Percentiles rank a stretch among this genome's conserved stretches.
Conservation (phyloP, 2,113 vertebrate species). For the Dissostichus mawsoni region DNA sequence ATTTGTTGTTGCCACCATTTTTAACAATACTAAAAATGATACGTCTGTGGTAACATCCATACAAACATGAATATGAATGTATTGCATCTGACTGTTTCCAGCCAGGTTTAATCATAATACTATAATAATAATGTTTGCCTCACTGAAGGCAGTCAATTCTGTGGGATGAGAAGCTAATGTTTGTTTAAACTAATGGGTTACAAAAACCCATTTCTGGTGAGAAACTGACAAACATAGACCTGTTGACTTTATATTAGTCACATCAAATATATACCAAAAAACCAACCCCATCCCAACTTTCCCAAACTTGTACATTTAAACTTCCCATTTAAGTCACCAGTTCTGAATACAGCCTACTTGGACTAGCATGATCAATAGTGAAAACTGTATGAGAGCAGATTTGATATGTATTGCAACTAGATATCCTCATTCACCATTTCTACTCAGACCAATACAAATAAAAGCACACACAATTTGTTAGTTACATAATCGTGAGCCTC, state of each 20-base stretch:
- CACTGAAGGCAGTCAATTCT: background rate
- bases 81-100: background rate
- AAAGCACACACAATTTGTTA: too few relatives aligned
- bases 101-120: background rate
- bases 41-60: background rate
- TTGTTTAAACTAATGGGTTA: background rate
- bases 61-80: background rate
- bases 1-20: background rate
- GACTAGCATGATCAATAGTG: conserved; percentile 6
- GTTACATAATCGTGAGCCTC: too few relatives aligned
- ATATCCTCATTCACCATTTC: too few relatives aligned
- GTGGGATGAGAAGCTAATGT: conserved; percentile 7
- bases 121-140: too few relatives aligned
- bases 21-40: background rate
- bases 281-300: background rate
- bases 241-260: background rate
- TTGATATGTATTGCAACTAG: background rate
- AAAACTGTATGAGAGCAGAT: background rate
- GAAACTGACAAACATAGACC: background rate
- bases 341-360: conserved; percentile 35
- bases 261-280: background rate
- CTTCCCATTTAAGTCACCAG: background rate
- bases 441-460: too few relatives aligned
- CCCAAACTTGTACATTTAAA: background rate
- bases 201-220: background rate